A percentile compares a stretch with the other conserved stretches of the same genome.
These are phyloP conservation scores for Tolypeutes matacus DNA, from an alignment of 2,797 vertebrate species.

Conservation along the genomic window DNA sequence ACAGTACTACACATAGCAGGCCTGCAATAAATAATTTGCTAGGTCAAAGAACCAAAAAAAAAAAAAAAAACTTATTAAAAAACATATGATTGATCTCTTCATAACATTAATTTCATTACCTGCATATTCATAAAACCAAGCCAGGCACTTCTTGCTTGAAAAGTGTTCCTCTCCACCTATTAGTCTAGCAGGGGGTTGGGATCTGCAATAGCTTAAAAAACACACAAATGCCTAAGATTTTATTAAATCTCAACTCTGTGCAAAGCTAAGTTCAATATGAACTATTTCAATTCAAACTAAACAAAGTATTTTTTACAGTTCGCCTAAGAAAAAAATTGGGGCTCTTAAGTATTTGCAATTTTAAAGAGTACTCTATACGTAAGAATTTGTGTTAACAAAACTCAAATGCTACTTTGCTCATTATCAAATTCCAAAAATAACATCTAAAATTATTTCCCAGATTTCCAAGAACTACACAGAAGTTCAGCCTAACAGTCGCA, in stretches of 20 bases:
- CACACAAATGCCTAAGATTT: slow-evolving; percentile 80
- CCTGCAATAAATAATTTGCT: slow-evolving; percentile 74
- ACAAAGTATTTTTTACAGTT: slow-evolving; percentile 17
- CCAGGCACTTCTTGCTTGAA: slow-evolving; percentile 97
- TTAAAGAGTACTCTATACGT: slow-evolving; percentile 39
- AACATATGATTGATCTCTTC: slow-evolving; percentile 58
- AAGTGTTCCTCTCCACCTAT: slow-evolving; percentile 93
- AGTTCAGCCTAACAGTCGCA: slow-evolving; percentile 20
- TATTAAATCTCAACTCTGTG: slow-evolving; percentile 71
- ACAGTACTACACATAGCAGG: slow-evolving; percentile 55
- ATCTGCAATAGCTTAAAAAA: slow-evolving; percentile 92
- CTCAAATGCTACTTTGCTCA: slow-evolving; percentile 42
- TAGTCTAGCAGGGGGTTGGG: slow-evolving; percentile 92
- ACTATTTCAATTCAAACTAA: slow-evolving; percentile 68
- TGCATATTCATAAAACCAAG: slow-evolving; percentile 98
- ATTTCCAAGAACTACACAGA: slow-evolving; percentile 26
- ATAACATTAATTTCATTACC: slow-evolving; percentile 87
- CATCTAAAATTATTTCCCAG: slow-evolving; percentile 59
- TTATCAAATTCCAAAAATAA: slow-evolving; percentile 65
- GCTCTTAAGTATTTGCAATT: slow-evolving; percentile 49
- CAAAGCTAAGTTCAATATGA: slow-evolving; percentile 73
- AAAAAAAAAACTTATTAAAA: slow-evolving; percentile 69
- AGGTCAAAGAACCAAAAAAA: slow-evolving; percentile 40
- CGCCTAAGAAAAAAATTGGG: neutral
- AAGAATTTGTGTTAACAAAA: slow-evolving; percentile 65